phyloP scores from a whole-genome alignment of 2,113 vertebrate genomes.

The Vireo altiloquus region DNA sequence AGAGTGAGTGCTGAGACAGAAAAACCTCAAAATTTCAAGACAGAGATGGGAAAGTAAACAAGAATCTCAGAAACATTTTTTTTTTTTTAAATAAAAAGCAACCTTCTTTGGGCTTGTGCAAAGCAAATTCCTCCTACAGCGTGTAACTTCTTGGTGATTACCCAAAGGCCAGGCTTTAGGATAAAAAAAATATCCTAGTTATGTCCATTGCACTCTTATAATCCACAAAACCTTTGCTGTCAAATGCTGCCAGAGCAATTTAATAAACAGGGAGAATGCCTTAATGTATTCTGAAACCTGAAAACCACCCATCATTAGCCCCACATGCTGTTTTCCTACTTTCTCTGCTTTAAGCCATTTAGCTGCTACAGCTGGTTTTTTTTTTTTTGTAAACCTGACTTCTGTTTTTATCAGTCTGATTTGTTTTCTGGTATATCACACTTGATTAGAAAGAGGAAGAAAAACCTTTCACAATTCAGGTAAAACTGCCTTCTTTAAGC shows the following conservation, averaged over 20 bases:
- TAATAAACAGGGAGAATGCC: constrained; percentile 47
- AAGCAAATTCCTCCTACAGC: not conserved
- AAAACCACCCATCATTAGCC: constrained; percentile 59
- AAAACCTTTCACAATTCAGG: constrained; percentile 26
- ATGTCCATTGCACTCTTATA: constrained; percentile 36
- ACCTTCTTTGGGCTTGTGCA: not conserved
- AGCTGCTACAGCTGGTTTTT: constrained; percentile 53
- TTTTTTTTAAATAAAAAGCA: not conserved
- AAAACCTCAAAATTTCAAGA: not conserved
- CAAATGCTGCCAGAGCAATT: constrained; percentile 62
- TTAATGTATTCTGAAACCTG: constrained; percentile 67
- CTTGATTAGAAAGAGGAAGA: constrained; percentile 53
- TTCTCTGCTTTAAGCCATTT: constrained; percentile 62
- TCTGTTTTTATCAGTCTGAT: constrained; percentile 56
- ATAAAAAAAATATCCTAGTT: constrained; percentile 18
- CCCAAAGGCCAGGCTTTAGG: constrained; percentile 28
- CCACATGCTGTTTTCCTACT: constrained; percentile 51
- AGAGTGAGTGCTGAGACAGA: not conserved
- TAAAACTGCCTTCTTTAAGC: constrained; percentile 9
- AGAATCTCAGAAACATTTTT: not conserved
- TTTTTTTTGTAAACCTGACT: constrained; percentile 54
- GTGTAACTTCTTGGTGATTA: constrained; percentile 17
- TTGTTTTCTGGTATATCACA: constrained; percentile 41
- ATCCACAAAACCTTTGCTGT: constrained; percentile 56
- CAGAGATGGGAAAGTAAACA: not conserved